Evolutionary conservation across 2,797 vertebrate genomes (phyloP), one percentile per base, ranked within the genome.

Genomic region (Phoebastria nigripes): DNA sequence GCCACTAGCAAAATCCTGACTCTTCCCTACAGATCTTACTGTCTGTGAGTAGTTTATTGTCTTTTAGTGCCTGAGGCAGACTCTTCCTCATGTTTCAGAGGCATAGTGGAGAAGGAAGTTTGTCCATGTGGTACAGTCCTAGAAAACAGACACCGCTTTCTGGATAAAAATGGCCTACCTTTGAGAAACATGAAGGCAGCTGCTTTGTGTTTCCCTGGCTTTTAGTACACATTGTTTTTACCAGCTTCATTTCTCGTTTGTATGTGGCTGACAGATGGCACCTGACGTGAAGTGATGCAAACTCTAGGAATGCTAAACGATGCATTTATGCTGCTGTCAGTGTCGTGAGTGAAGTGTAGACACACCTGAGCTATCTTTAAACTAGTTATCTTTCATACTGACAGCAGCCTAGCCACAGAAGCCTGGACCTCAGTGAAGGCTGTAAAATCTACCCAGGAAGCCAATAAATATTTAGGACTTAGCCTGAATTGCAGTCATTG

Each of bases 391-490:
- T 77, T 87, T 87, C 63, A 66, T 33, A 87, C 29, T 15, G 8
- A 89, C 81, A 94, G 90, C 63, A 92, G 59, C 83, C 89, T 58
- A 65, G 61, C 46, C 85, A 81, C 26, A 83, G 54, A 81, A 87
- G 55, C 71, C 61, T 65, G 80, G 49, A 89, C 89, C 66, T 87
- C 90, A 69, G 62, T 33, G 58, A 93, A 82, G 73, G 86, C 70
- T 93, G 66, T 86, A 96, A 93, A 93, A 93, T 76, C 86, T 90
- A 79, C 86, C 73, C 86, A 89, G 92, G 81, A 96, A 89, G 78
- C 66, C 81, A 89, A 87, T 92, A 93, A 95, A 96, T 95, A 94
- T 92, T 89, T 90, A 96, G 88, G 73, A 69, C 39, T 94, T 56
- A 59, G 77, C 39, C 81, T 89, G 89, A 94, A 85, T 26, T 82